These are phyloP conservation scores for Pseudomyrmex flavicornis DNA, from an alignment of 1,140 invertebrate genomes.

Conservation along the genomic window DNA sequence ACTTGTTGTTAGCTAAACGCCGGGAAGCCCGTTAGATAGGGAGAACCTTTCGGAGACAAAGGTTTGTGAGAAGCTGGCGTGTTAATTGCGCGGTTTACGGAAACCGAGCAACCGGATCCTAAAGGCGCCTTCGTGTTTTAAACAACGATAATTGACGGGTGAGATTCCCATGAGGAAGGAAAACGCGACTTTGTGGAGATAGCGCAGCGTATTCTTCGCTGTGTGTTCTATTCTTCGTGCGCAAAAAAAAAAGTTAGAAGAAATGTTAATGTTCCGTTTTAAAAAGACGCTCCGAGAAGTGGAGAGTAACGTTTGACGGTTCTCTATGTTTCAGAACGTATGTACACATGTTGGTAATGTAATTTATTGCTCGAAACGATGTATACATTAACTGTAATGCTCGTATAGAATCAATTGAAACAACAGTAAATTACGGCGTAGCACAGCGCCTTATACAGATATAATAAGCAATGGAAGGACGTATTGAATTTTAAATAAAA, in stretches of 20 bases:
- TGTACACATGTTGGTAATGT: too few species aligned
- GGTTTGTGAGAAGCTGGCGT: slow-evolving; percentile 12
- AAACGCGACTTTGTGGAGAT: slow-evolving; percentile 42
- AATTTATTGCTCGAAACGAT: too few species aligned
- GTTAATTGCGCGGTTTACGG: slow-evolving; percentile 33
- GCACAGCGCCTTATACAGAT: not conserved
- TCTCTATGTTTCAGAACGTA: too few species aligned
- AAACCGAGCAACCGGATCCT: slow-evolving; percentile 48
- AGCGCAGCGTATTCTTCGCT: slow-evolving; percentile 19
- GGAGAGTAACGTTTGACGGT: too few species aligned
- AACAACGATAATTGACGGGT: slow-evolving; percentile 41
- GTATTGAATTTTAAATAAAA: slow-evolving; percentile 20
- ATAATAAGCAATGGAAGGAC: not conserved
- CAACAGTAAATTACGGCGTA: too few species aligned
- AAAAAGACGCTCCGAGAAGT: too few species aligned
- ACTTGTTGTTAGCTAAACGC: not conserved
- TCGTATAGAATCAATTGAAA: too few species aligned
- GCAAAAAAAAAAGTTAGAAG: too few species aligned
- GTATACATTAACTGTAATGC: too few species aligned
- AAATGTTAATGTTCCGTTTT: too few species aligned
- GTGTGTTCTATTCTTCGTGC: too few species aligned
- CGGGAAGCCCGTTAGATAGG: slow-evolving; percentile 13
- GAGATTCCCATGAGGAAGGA: slow-evolving; percentile 60
- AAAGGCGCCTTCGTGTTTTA: slow-evolving; percentile 44
- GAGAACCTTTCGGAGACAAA: slow-evolving; percentile 32